Conservation (phyloP, 2,888 invertebrate genomes). For the Andrena hattorfiana region DNA sequence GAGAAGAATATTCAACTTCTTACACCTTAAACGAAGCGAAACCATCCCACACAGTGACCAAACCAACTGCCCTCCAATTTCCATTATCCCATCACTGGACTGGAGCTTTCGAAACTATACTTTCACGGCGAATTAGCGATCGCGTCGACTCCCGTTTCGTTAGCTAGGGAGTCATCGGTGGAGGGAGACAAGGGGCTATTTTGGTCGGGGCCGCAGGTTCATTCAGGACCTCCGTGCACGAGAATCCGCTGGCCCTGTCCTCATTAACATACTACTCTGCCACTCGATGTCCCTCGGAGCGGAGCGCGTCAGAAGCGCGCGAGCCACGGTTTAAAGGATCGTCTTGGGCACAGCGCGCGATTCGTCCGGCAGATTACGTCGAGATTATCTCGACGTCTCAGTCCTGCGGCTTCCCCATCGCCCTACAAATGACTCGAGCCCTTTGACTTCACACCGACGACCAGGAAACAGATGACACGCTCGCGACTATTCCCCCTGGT, state of each 20-base stretch:
- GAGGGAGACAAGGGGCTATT: slow-evolving; percentile 52
- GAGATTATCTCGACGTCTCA: slow-evolving; percentile 74
- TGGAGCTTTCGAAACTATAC: not conserved
- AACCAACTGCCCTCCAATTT: too few relatives aligned
- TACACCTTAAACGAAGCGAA: too few relatives aligned
- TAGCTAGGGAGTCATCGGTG: not conserved
- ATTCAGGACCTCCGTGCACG: slow-evolving; percentile 73
- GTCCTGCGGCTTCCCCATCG: slow-evolving; percentile 60
- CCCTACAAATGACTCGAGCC: slow-evolving; percentile 64
- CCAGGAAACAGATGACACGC: slow-evolving; percentile 18
- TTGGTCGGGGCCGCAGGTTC: slow-evolving; percentile 69
- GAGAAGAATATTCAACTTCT: too few relatives aligned
- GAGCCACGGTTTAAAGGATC: slow-evolving; percentile 60
- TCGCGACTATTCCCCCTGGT: not conserved
- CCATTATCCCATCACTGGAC: too few relatives aligned
- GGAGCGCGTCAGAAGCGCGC: slow-evolving; percentile 48
- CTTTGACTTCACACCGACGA: slow-evolving; percentile 66
- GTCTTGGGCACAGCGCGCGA: slow-evolving; percentile 50
- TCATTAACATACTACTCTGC: slow-evolving; percentile 79
- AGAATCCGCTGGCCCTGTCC: slow-evolving; percentile 69
- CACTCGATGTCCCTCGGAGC: slow-evolving; percentile 62
- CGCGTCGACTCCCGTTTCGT: not conserved
- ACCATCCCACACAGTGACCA: too few relatives aligned
- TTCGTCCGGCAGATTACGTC: slow-evolving; percentile 70
- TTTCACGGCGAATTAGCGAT: slow-evolving; percentile 6